Percentiles rank a stretch among this genome's conserved stretches.
Conservation (phyloP, 2,888 invertebrate species). For the Netelia fuscicornis region DNA sequence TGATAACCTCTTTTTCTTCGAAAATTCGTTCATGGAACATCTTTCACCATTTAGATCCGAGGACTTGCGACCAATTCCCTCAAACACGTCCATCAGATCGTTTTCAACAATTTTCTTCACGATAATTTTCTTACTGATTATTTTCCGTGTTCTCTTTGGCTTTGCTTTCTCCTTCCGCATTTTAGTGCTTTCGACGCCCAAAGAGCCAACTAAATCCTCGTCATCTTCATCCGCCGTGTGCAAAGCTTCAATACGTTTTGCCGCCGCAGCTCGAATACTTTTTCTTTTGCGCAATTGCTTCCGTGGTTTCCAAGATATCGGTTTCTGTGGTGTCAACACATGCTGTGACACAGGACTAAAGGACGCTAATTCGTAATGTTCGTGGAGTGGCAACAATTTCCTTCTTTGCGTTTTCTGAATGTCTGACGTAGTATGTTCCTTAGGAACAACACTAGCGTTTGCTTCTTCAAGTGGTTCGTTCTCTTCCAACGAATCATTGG, state of each 20-base stretch:
- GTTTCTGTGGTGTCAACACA: constrained; percentile 28
- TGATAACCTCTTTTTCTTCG: constrained; percentile 65
- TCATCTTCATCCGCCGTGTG: constrained; percentile 35
- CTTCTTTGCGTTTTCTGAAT: constrained; percentile 63
- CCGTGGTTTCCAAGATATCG: constrained; percentile 55
- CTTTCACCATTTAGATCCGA: constrained; percentile 54
- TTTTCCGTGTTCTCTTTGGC: constrained; percentile 72
- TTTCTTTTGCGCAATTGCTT: constrained; percentile 46
- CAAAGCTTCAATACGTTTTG: constrained; percentile 46
- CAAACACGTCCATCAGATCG: constrained; percentile 71
- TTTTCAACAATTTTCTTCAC: constrained; percentile 75
- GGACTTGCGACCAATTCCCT: constrained; percentile 52
- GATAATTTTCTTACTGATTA: constrained; percentile 80
- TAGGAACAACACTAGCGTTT: neutral
- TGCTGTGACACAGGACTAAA: constrained; percentile 74
- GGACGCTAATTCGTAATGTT: constrained; percentile 73
- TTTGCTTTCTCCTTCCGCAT: constrained; percentile 52
- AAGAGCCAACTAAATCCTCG: constrained; percentile 7
- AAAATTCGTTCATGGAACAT: constrained; percentile 78
- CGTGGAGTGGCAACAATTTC: constrained; percentile 74
- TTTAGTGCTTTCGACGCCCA: constrained; percentile 16
- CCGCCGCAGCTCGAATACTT: constrained; percentile 44
- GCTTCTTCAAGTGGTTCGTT: constrained; percentile 16
- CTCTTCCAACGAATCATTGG: constrained; percentile 59
- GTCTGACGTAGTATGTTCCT: neutral